Percentiles rank a stretch among this genome's conserved stretches.
phyloP scores from a whole-genome alignment of 2,888 invertebrate genomes.

The Drosophila suboccidentalis region DNA sequence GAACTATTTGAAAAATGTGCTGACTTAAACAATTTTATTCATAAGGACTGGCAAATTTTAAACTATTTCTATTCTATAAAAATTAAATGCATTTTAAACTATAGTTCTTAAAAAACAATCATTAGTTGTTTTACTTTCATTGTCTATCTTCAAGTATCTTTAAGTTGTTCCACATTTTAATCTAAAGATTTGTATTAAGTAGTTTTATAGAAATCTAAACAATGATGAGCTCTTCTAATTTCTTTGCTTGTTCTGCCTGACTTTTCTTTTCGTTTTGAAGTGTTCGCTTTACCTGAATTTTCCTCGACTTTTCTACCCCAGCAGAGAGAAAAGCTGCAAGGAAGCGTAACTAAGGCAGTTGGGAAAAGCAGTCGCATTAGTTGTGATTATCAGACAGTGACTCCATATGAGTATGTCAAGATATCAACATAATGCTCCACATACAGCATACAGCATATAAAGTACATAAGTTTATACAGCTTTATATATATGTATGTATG shows the following conservation, averaged over 20 bases:
- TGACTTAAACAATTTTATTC: constrained; percentile 2
- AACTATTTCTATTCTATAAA: not conserved
- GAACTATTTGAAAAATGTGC: not conserved
- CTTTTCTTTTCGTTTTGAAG: constrained; percentile 9
- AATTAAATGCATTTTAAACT: not conserved
- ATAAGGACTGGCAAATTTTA: not conserved
- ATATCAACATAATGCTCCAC: constrained; percentile 30
- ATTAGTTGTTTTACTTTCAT: not conserved
- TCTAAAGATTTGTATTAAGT: constrained; percentile 1
- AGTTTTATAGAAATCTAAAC: not conserved
- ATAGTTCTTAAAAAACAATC: not conserved
- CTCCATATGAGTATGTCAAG: constrained; percentile 41
- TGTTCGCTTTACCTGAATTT: constrained; percentile 9
- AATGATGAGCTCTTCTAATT: constrained; percentile 37
- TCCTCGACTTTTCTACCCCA: constrained; percentile 1
- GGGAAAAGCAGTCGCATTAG: constrained; percentile 69
- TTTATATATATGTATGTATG: not conserved
- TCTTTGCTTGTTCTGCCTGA: constrained; percentile 19
- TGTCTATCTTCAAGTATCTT: not conserved
- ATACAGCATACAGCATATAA: constrained; percentile 12
- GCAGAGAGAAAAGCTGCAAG: constrained; percentile 36
- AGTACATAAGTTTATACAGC: not conserved
- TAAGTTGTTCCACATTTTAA: not conserved
- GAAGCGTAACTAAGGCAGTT: constrained; percentile 62
- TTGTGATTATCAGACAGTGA: constrained; percentile 70